Evolutionary conservation across 2,888 invertebrate species (phyloP), one percentile per base, ranked within the genome.

Genomic region (Trimorus sp.): DNA sequence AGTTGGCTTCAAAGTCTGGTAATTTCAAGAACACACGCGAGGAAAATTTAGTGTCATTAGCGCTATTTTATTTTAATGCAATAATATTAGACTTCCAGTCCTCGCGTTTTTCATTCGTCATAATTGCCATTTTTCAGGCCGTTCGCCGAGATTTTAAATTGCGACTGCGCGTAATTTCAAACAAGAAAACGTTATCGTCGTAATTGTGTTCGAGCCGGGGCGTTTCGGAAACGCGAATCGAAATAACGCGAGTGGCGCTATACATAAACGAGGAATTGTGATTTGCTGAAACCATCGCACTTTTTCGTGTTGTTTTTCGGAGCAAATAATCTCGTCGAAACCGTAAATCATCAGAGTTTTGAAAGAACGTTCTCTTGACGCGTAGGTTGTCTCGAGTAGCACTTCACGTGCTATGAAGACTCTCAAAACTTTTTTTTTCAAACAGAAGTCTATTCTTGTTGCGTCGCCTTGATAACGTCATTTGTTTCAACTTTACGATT

Each of bases 371-470:
- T 54, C 65, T 65, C 65, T 53, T 54, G 65, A 54, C 65, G 65
- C 40, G 53, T 53, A 53, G 65, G 65, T 65, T 65, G 65, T 65
- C 65, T 65, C 65, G 53, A 65, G 65, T 65, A 65, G 65, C 40
- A 15, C 65, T 65, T 54, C 65, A 65, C 53, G 53, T 53, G 16
- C 65, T 65, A 65, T 65, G 65, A 53, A 54, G 65, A 54, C 53
- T 54, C 65, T 65, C 53, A 53, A 16, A 53, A 65, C 65, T 40
- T 65, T 65, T 65, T 51, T 54, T 40, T 40, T 40, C 45, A 62
- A 62, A 62, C 48, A 62, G 42, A 60, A 60, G 60, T 60, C 60
- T 48, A 48, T 62, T 62, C 45, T 62, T 62, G 26, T 42, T 60
- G 58, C 38, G 58, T 58, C 15, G 58, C 58, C 40, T 58, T 58